Evolutionary conservation across 2,113 vertebrate genomes (phyloP), one percentile per base, ranked within the genome.

Genomic region (Catharus minimus): DNA sequence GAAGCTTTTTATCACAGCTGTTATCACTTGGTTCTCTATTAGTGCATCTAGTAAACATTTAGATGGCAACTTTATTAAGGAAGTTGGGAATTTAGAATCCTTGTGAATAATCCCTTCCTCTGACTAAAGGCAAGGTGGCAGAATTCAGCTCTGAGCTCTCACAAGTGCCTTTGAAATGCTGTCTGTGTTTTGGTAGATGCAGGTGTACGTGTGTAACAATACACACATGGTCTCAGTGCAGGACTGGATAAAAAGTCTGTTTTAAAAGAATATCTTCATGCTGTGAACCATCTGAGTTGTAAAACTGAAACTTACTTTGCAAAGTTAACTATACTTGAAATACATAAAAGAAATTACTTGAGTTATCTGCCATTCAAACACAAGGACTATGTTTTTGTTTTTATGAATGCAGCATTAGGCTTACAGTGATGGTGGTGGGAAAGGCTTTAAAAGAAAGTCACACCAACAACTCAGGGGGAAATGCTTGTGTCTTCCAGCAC

Each of bases 231-330:
- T 28, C 46, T 82, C 46, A 52, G 39, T 33, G 18, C 23, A 30
- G n/a, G 32, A 17, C 26, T 66, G 33, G 21, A 33, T 69, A 58
- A 69, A 72, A 87, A 43, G 8, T 15, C 3, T 22, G 1, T 65
- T 91, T 72, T 50, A 44, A 56, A 88, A 68, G 17, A 47, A 13
- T 44, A 5, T 49, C 20, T 68, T 79, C 12, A 26, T 65, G 28
- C 49, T 61, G 4, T 28, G 43, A 30, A 28, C 21, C 28, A 60
- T 87, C 60, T 65, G 61, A 91, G 19, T 27, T 92, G 86, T 74
- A 88, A 94, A 89, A 82, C 13, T 10, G 52, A 73, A 92, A 53
- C 22, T 89, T 82, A 67, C 39, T 60, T 66, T 78, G 36, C 19
- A 2, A 38, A 55, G 15, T 65, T 18, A 68, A 33, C 14, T 44